These are phyloP conservation scores for Acleris emargana DNA, from an alignment of 2,888 invertebrate species.

Conservation along the genomic window DNA sequence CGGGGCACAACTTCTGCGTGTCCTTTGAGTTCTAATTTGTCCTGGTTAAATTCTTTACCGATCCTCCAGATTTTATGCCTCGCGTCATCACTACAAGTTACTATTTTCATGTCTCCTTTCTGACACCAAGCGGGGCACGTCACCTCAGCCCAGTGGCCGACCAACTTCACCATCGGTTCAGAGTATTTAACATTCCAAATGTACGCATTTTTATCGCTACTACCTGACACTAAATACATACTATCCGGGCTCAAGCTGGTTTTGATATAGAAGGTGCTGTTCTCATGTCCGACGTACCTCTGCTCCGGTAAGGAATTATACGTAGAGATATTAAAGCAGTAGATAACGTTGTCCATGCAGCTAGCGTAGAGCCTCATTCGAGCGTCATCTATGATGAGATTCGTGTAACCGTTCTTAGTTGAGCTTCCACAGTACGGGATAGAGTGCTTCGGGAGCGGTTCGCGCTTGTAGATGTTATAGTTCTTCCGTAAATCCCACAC, in stretches of 20 bases:
- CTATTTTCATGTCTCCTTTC: constrained; percentile 84
- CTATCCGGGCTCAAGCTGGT: constrained; percentile 92
- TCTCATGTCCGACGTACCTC: constrained; percentile 89
- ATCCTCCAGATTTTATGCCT: constrained; percentile 90
- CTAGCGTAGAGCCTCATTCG: constrained; percentile 90
- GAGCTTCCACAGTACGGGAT: constrained; percentile 90
- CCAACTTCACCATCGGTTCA: constrained; percentile 87
- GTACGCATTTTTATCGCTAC: constrained; percentile 93
- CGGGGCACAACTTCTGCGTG: constrained; percentile 52
- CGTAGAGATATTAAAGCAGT: constrained; percentile 91
- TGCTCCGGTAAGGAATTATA: constrained; percentile 86
- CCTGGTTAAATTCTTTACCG: constrained; percentile 75
- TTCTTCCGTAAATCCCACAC: constrained; percentile 94
- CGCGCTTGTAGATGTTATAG: constrained; percentile 87
- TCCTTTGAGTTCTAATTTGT: constrained; percentile 67
- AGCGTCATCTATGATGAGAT: constrained; percentile 88
- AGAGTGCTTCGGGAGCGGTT: constrained; percentile 88
- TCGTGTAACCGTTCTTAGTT: constrained; percentile 88
- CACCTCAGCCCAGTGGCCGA: constrained; percentile 93
- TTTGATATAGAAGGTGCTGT: constrained; percentile 93
- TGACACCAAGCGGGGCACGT: constrained; percentile 93
- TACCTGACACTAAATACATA: constrained; percentile 93
- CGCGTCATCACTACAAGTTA: constrained; percentile 94
- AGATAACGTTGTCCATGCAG: constrained; percentile 94
- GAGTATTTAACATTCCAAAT: constrained; percentile 90